Base-by-base conservation (phyloP, 1,140 invertebrate species). In the Pachyrhynchus sulphureomaculatus region DNA sequence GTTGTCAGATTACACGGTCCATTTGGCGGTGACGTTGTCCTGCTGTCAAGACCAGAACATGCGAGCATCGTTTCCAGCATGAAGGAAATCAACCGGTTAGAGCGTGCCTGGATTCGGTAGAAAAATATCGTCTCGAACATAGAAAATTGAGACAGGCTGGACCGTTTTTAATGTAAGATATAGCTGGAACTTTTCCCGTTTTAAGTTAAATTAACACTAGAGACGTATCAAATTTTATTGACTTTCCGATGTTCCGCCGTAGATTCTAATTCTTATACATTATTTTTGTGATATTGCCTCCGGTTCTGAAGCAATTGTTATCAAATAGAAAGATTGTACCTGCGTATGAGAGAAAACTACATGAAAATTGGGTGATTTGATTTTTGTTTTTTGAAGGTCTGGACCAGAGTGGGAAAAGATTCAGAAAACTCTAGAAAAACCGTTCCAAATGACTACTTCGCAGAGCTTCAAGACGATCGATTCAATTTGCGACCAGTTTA, bases 1-100 rank as follows among this genome's bases (percentile, higher is more conserved):
- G 78, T 87, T 5, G 84, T 86, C 3, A 76, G 84, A 44, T 76
- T 86, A 15, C 80, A 84, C 10, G 84, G 83, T 24, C 82, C 84
- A 0, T 75, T 86, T 26, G 80, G 82, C 0, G 78, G 79, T 3
- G 81, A 86, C 45, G 80, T 86, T 21, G 81, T 86, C 2, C 77
- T 87, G 61, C 76, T 82, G 15, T 80, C 77, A 62, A 79, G 84
- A 17, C 84, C 84, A 0, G 83, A 85, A 55, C 82, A 86, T 57
- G 84, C 85, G 48, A 78, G 80, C 21, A 78, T 82, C 47, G 81
- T 86, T 82, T 84, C 54, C 72, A 77, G 2, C 79, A 82, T 66
- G 84, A 86, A 64, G 83, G 81, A 0, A 75, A 80, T 0, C 75
- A 71, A 36, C 83, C 85, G 0, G 73, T 83, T 2, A 75, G 84